Conservation (phyloP, 2,113 vertebrate species). For the Ornithorhynchus anatinus region DNA sequence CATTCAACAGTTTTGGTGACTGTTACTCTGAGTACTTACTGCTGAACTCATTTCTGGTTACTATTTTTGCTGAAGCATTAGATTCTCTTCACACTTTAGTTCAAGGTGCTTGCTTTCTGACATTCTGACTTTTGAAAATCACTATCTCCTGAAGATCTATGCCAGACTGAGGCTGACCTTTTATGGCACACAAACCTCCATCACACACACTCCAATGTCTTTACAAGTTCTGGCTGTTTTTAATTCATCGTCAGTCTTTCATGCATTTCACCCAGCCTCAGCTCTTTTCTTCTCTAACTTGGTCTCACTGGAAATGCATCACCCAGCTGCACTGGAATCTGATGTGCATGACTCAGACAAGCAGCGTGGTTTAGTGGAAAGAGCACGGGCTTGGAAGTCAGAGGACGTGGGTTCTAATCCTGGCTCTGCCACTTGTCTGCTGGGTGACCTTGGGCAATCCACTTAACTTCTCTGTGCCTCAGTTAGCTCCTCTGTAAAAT, state of each 20-base stretch:
- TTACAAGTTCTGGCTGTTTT: neutral
- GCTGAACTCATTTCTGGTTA: neutral
- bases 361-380: no score
- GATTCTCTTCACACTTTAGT: neutral
- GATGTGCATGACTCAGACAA: no score
- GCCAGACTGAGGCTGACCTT: neutral
- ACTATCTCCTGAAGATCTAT: neutral
- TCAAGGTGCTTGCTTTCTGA: neutral
- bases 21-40: neutral
- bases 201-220: rapidly evolving
- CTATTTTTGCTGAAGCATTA: neutral
- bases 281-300: neutral
- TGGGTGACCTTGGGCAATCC: no score
- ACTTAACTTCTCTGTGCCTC: no score
- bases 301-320: no score
- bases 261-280: neutral
- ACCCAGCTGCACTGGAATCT: no score
- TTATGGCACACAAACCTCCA: neutral
- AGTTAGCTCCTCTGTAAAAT: no score
- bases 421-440: no score
- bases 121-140: neutral
- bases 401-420: no score
- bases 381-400: no score
- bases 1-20: neutral
- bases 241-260: neutral